phyloP scores from a whole-genome alignment of 1,140 invertebrate genomes.

The Diorhabda sublineata region DNA sequence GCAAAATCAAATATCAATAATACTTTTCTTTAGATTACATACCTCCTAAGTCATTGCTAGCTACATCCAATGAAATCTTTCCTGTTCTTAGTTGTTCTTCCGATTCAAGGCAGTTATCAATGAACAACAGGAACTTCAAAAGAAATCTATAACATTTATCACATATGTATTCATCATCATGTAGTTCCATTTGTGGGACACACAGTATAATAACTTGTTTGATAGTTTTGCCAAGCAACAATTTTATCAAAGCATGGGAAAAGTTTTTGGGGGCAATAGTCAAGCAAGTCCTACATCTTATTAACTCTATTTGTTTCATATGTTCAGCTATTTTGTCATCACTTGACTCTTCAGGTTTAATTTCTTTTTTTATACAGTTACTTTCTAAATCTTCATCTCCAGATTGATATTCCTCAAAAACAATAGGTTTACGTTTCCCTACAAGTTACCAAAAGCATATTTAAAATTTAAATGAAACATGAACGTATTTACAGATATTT shows the following conservation, averaged over 20 bases:
- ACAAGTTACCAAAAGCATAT: not conserved
- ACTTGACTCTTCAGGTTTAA: not conserved
- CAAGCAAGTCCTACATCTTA: constrained; percentile 10
- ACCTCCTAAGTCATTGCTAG: not conserved
- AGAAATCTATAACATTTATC: not conserved
- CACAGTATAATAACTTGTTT: constrained; percentile 6
- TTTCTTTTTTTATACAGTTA: not conserved
- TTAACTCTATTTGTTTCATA: not conserved
- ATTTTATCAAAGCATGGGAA: constrained; percentile 1
- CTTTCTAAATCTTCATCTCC: not conserved
- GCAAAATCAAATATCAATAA: no score
- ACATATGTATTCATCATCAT: not conserved
- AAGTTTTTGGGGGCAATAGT: not conserved
- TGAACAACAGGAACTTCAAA: not conserved
- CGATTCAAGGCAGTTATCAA: not conserved
- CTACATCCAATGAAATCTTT: not conserved
- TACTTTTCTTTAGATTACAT: not conserved
- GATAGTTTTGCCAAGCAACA: constrained; percentile 2
- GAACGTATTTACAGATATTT: no score
- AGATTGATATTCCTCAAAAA: not conserved
- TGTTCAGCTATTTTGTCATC: not conserved
- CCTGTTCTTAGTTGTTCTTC: not conserved
- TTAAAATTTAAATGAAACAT: no score
- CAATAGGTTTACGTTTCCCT: not conserved
- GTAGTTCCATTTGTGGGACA: constrained; percentile 4